Evolutionary conservation across 2,888 invertebrate genomes (phyloP).

Genomic region (Agriopis aurantiaria): DNA sequence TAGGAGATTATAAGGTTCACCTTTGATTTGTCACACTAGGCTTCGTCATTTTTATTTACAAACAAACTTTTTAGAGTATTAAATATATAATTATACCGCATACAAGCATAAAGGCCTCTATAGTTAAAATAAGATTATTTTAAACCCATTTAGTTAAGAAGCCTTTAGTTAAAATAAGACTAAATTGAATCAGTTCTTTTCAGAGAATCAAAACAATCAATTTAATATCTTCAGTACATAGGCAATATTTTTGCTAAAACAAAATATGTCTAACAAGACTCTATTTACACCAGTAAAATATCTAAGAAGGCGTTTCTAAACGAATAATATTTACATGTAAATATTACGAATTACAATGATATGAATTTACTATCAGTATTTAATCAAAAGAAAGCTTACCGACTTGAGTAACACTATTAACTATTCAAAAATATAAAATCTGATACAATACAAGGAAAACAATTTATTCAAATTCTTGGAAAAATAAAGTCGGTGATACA

Average conservation of each 20-base stretch:
- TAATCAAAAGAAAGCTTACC: slow-evolving; percentile 5
- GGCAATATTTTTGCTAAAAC: background rate
- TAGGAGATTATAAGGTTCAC: background rate
- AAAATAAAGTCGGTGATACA: background rate
- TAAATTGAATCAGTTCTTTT: slow-evolving; percentile 4
- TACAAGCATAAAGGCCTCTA: background rate
- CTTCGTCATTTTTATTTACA: background rate
- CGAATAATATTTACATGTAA: slow-evolving; percentile 59
- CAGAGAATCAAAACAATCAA: background rate
- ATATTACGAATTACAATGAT: slow-evolving; percentile 21
- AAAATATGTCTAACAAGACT: slow-evolving; percentile 48
- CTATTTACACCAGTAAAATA: slow-evolving; percentile 52
- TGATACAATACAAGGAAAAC: background rate
- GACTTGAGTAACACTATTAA: background rate
- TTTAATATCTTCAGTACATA: background rate
- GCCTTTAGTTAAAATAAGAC: background rate
- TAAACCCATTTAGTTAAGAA: background rate
- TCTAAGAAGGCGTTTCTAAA: slow-evolving; percentile 82
- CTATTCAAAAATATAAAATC: slow-evolving; percentile 12
- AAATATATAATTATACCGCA: background rate
- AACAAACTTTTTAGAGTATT: background rate
- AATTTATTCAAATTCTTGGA: background rate
- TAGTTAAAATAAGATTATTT: background rate
- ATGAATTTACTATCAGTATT: slow-evolving; percentile 13
- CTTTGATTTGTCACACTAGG: background rate